Conservation (phyloP, 2,113 vertebrate genomes). For the Microtus richardsoni region DNA sequence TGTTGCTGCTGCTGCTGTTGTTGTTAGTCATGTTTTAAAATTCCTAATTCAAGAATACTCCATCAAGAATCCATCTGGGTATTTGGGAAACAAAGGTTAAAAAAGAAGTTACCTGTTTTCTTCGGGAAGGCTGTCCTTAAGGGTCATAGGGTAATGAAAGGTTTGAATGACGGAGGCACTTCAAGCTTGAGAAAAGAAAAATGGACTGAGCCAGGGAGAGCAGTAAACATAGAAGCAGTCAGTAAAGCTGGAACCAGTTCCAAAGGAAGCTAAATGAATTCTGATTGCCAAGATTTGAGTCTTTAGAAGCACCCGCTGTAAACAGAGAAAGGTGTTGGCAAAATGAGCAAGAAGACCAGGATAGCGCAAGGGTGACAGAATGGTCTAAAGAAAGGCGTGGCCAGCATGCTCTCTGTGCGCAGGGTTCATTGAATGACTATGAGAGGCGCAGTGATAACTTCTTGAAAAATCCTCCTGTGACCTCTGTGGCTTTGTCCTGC, state of each 20-base stretch:
- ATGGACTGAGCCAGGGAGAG: not conserved
- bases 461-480: not conserved
- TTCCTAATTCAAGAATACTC: conserved; percentile 39
- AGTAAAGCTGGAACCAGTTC: not conserved
- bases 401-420: not conserved
- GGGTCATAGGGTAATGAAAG: not conserved
- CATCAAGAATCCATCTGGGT: not conserved
- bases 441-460: conserved; percentile 1
- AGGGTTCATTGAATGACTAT: not conserved
- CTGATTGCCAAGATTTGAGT: not conserved
- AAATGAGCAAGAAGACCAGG: not conserved
- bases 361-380: not conserved
- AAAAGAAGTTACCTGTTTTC: conserved; percentile 18
- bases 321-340: conserved; percentile 5
- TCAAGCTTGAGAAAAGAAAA: not conserved
- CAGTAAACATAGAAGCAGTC: not conserved
- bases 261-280: not conserved
- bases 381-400: not conserved
- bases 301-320: not conserved
- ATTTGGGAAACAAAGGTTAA: conserved; percentile 7
- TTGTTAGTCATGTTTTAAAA: not conserved
- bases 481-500: not conserved
- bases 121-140: not conserved
- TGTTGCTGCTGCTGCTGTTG: not conserved
- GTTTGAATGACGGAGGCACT: not conserved